Base-by-base conservation (phyloP, 2,888 invertebrate species). In the Brenthis daphne region DNA sequence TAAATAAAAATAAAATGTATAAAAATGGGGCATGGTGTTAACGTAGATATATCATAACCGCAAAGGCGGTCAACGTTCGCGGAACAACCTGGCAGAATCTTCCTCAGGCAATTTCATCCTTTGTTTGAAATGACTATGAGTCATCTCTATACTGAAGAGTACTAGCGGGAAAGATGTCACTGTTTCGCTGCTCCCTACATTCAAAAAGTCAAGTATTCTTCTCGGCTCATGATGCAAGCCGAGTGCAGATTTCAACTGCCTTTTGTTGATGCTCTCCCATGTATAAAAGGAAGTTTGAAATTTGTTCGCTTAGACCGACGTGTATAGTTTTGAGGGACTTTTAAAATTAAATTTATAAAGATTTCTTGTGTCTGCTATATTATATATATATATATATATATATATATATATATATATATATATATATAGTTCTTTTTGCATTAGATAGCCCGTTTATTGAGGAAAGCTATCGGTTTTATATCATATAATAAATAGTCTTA, bases 61-160 rank as follows among this genome's bases (percentile, higher is more conserved):
- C 79, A 71, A 81, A 81, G 82, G 87, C 89, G 89, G 89, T 89
- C 88, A 89, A 85, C 78, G 86, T 75, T 82, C 85, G 75, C 79
- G 81, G 82, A 82, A 81, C 73, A 80, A 77, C 76, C 76, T 69
- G 66, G 76, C 84, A 84, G 81, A 80, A 81, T 50, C 29, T 75
- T 81, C 86, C 86, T 75, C 82, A 77, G 83, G 86, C 87, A 84
- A 86, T 89, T 88, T 87, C 81, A 84, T 79, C 88, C 85, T 88
- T 90, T 90, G 90, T 91, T 87, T 85, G 84, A 87, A 89, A 88
- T 87, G 85, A 87, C 84, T 83, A 85, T 83, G 79, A 84, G 85
- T 84, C 82, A 82, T 84, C 85, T 85, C 84, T 80, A 75, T 78
- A 78, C 77, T 81, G 73, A 77, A 84, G 82, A 80, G 82, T 78